Conservation (phyloP, 2,797 vertebrate genomes). For the Glossophaga mutica region DNA sequence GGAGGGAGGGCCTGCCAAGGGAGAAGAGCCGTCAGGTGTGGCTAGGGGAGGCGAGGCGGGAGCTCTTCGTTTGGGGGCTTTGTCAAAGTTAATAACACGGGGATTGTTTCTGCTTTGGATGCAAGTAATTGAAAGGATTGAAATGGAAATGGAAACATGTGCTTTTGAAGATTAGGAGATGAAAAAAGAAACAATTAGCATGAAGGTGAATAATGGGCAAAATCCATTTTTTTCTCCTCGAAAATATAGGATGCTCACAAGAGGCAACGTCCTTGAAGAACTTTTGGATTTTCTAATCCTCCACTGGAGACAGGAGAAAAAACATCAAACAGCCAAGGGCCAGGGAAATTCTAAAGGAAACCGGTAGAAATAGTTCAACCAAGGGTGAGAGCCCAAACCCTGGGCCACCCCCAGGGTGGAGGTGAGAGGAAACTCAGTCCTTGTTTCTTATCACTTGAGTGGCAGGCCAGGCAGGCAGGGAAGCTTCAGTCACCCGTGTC, state of each 20-base stretch:
- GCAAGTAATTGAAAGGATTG: conserved; percentile 66
- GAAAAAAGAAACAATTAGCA: conserved; percentile 67
- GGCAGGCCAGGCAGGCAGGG: not conserved
- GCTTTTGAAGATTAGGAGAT: conserved; percentile 62
- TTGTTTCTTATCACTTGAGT: not conserved
- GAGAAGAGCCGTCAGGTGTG: not conserved
- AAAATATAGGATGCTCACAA: not conserved
- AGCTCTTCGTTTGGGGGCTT: conserved; percentile 16
- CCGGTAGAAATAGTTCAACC: not conserved
- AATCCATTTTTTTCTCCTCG: not conserved
- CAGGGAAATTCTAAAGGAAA: conserved; percentile 14
- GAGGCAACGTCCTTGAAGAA: conserved; percentile 6
- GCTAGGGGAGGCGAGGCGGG: not conserved
- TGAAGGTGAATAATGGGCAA: conserved; percentile 51
- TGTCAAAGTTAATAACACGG: conserved; percentile 45
- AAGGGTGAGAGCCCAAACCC: not conserved
- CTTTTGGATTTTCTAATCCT: not conserved
- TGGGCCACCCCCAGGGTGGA: not conserved
- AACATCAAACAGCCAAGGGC: not conserved
- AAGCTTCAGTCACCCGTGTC: not conserved
- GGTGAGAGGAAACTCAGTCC: not conserved
- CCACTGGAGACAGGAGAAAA: not conserved
- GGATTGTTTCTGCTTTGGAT: conserved; percentile 47
- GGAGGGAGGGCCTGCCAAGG: not conserved
- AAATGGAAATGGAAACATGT: conserved; percentile 68